These are phyloP conservation scores for Falco cherrug DNA, from an alignment of 2,797 vertebrate genomes.

Conservation along the genomic window DNA sequence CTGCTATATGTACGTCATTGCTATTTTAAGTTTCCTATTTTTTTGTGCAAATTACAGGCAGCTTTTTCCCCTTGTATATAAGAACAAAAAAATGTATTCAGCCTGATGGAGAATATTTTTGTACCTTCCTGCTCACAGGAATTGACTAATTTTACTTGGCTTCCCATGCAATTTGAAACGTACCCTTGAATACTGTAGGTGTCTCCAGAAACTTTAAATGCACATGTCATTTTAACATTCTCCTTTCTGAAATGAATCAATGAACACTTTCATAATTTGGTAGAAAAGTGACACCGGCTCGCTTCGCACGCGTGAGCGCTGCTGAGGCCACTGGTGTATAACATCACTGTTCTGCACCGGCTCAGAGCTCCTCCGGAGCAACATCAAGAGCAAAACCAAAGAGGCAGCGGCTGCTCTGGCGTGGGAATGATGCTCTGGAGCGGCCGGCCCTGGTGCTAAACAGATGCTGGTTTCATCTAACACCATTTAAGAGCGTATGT, in stretches of 20 bases:
- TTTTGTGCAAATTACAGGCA: not conserved
- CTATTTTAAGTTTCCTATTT: not conserved
- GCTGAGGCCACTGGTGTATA: not conserved
- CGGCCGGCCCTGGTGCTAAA: not conserved
- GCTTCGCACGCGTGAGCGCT: fast-evolving
- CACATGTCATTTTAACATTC: not conserved
- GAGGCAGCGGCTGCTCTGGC: not conserved
- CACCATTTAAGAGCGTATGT: fast-evolving
- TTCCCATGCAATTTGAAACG: conserved; percentile 33
- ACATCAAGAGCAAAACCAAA: fast-evolving
- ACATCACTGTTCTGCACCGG: not conserved
- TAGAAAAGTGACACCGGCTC: not conserved
- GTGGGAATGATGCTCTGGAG: not conserved
- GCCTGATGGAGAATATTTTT: not conserved
- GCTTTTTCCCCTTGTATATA: not conserved
- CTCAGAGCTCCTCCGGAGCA: not conserved
- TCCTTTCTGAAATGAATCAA: not conserved
- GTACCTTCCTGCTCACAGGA: conserved; percentile 16
- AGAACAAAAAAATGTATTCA: conserved; percentile 46
- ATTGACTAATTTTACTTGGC: conserved; percentile 40
- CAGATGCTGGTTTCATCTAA: not conserved
- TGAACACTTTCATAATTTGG: not conserved
- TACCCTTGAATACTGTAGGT: not conserved
- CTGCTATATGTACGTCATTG: fast-evolving
- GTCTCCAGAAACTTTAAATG: not conserved